A percentile compares a stretch with the other conserved stretches of the same genome.
These are phyloP conservation scores for Puma concolor DNA, from an alignment of 2,113 vertebrate species.

Conservation along the genomic window DNA sequence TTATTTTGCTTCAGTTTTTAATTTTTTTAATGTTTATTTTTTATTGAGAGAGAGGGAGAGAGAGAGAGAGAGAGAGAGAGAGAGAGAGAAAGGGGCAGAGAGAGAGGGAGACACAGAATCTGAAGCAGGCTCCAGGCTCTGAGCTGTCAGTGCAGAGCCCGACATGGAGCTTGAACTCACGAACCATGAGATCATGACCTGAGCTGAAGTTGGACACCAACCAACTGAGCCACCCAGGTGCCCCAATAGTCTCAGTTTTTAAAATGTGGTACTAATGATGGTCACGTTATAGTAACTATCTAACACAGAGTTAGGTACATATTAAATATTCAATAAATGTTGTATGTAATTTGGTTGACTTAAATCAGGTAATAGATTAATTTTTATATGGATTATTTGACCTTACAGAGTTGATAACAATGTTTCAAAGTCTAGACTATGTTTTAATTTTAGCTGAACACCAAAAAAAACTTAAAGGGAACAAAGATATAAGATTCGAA, in stretches of 20 bases:
- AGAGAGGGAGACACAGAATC: too few relatives aligned
- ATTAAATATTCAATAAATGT: background rate
- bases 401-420: background rate
- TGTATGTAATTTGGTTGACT: background rate
- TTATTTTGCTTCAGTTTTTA: background rate
- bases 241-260: background rate
- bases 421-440: slow-evolving; percentile 2
- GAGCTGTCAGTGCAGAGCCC: too few relatives aligned
- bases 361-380: background rate
- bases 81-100: too few relatives aligned
- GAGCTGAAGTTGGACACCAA: too few relatives aligned
- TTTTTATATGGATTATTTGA: background rate
- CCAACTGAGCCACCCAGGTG: too few relatives aligned
- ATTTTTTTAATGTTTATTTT: background rate
- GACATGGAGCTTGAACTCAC: too few relatives aligned
- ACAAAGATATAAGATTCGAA: background rate
- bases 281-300: background rate
- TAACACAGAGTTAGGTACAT: background rate
- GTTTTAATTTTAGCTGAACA: slow-evolving; percentile 5
- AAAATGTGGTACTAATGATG: background rate
- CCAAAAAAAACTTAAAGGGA: background rate
- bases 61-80: too few relatives aligned
- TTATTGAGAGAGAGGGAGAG: too few relatives aligned
- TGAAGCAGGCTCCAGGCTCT: too few relatives aligned
- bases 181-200: too few relatives aligned